Conservation (phyloP, 2,113 vertebrate genomes). For the Phylloscopus whistleri region DNA sequence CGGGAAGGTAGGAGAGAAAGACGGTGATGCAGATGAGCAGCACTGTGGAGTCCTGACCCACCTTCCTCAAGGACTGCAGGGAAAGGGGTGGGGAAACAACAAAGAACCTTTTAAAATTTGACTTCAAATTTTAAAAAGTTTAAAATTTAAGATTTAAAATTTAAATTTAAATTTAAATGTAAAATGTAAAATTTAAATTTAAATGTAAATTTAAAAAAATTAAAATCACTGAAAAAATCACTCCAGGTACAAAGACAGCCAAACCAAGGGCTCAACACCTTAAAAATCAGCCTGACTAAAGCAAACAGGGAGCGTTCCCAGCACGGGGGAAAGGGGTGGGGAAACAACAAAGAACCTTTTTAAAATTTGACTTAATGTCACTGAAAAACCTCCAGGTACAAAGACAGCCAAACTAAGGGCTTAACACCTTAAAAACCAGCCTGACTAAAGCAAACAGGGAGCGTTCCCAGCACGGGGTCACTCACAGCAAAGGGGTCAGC, state of each 20-base stretch:
- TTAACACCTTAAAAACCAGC: not conserved
- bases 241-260: no score
- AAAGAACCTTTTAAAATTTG: not conserved
- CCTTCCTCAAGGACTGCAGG: slow-evolving; percentile 85
- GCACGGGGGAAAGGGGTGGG: not conserved
- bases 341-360: accelerated
- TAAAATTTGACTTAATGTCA: not conserved
- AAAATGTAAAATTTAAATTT: no score
- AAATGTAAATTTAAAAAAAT: no score
- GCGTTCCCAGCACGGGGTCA: not conserved
- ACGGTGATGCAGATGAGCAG: slow-evolving; percentile 93
- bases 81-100: not conserved
- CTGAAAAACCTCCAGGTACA: not conserved
- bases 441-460: not conserved
- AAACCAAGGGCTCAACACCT: no score
- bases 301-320: no score
- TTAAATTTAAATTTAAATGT: no score
- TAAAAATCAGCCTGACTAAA: no score
- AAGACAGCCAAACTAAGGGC: not conserved
- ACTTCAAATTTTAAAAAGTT: no score
- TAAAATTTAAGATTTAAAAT: no score
- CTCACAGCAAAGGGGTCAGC: slow-evolving; percentile 88
- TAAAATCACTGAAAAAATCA: no score
- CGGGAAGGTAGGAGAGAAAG: slow-evolving; percentile 91
- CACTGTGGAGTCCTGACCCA: slow-evolving; percentile 92